A percentile compares a stretch with the other conserved stretches of the same genome.
Conservation (phyloP, 2,113 vertebrate genomes). For the Embiotoca jacksoni region DNA sequence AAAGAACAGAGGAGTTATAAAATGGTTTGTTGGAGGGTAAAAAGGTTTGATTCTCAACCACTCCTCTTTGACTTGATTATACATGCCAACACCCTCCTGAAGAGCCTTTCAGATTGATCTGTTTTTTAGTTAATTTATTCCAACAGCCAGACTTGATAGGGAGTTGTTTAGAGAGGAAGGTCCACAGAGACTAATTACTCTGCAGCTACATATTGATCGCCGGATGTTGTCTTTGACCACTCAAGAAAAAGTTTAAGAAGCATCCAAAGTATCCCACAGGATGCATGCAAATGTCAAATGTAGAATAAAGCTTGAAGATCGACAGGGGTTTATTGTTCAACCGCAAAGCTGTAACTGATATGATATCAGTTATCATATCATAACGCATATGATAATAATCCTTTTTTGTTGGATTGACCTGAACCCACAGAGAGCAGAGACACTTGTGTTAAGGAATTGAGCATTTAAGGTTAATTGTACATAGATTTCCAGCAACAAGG, state of each 20-base stretch:
- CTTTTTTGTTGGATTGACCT: no score
- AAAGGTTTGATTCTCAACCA: conserved; percentile 12
- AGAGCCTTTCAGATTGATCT: conserved; percentile 53
- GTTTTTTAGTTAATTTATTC: conserved; percentile 61
- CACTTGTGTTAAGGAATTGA: no score
- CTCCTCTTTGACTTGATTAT: conserved; percentile 36
- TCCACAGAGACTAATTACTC: conserved; percentile 71
- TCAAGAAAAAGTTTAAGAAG: conserved; percentile 41
- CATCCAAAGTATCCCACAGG: conserved; percentile 1
- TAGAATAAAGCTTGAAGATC: not conserved
- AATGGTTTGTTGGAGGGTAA: not conserved
- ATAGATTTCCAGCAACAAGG: not conserved
- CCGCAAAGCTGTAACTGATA: no score
- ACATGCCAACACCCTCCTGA: conserved; percentile 11
- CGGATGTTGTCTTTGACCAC: conserved; percentile 8
- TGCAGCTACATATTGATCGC: conserved; percentile 61
- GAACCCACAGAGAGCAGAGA: not conserved
- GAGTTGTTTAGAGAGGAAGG: conserved; percentile 43
- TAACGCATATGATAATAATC: no score
- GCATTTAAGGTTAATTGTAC: not conserved
- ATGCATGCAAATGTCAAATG: conserved; percentile 2
- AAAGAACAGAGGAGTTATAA: not conserved
- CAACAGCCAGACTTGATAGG: conserved; percentile 36
- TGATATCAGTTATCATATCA: no score
- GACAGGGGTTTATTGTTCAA: no score